Evolutionary conservation across 2,113 vertebrate species (phyloP), one percentile per base, ranked within the genome.

Genomic region (Antigone vipio): DNA sequence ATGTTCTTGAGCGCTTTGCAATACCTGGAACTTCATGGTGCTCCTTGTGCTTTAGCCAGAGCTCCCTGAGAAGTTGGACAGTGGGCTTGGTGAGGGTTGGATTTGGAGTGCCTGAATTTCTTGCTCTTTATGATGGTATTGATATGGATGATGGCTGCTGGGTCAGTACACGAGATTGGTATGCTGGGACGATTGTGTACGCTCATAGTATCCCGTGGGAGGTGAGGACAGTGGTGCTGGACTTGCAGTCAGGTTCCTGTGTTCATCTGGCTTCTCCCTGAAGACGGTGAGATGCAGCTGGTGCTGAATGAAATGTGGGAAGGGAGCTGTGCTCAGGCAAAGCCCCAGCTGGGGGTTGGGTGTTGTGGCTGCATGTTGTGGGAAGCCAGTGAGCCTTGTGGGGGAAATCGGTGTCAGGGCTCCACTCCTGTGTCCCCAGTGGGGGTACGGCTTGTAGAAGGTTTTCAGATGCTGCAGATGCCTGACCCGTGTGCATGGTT

Each of bases 321-420:
- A 9, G 20, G 35, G 42, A 83, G 23, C 42, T 16, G 6, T 0
- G 3, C n/a, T 88, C 0, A 7, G 30, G 18, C 62, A 86, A 69
- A 82, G 32, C 67, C 24, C 34, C 34, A 53, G 34, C 55, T 68
- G 55, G 1, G 2, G 10, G 5, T 63, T 4, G 5, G 30, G 30
- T 0, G 0, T 35, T 53, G 32, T 49, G 49, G 32, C 32, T 69
- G n/a, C 23, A 19, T 4, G 1, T 59, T 9, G 3, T 44, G 35
- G 17, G 55, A 78, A 74, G 35, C 17, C 18, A 47, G 5, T 18
- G 38, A 81, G 13, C 42, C 20, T 24, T 27, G 10, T 56, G 62
- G 52, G 34, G 29, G 8, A 62, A 50, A 50, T 14, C 24, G 11
- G 42, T 85, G 40, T 96, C 68, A 23, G 45, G 55, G 56, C 83